Evolutionary conservation across 2,113 vertebrate species (phyloP), one percentile per base, ranked within the genome.

Genomic region (Atrichornis clamosus): DNA sequence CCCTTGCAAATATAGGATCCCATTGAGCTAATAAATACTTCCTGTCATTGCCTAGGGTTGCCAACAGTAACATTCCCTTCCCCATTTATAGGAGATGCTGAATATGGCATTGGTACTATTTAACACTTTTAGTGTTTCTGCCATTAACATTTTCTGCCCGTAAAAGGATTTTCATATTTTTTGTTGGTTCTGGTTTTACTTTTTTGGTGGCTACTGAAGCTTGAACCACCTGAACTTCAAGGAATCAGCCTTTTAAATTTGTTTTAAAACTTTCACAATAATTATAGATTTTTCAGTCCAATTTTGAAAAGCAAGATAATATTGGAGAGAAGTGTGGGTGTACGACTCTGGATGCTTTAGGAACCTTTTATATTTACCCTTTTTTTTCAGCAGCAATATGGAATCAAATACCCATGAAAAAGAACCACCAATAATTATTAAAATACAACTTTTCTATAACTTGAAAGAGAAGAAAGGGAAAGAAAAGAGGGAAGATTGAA

Each of bases 1-100:
- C 42, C 42, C 50, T 69, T 91, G 75, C 78, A 90, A 95, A 95
- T 75, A 77, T 39, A 93, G 78, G 79, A 93, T 97, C 95, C 90
- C 17, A 0, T 59, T 80, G 90, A 83, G 85, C 87, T 79, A 90
- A 70, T 90, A 85, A 94, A 88, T 90, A 67, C 50, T 94, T 91
- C 81, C 47, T 12, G 15, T 67, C 84, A 11, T 58, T 95, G 93
- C 81, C 74, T 49, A 20, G 41, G 41, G 64, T 94, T 96, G 93
- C 91, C 93, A 95, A 93, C 84, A 83, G 75, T 83, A 91, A 96
- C 74, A 87, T 94, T 95, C 79, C 74, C 72, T 85, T 91, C n/a
- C 52, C 73, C 35, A 1, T 92, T 96, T 93, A 87, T 27, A 80
- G 75, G 50, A 77, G 75, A 83, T 74, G 68, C 68, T 91, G 91